Evolutionary conservation across 2,888 invertebrate species (phyloP), one percentile per base, ranked within the genome.

Genomic region (Perizoma flavofasciatum): DNA sequence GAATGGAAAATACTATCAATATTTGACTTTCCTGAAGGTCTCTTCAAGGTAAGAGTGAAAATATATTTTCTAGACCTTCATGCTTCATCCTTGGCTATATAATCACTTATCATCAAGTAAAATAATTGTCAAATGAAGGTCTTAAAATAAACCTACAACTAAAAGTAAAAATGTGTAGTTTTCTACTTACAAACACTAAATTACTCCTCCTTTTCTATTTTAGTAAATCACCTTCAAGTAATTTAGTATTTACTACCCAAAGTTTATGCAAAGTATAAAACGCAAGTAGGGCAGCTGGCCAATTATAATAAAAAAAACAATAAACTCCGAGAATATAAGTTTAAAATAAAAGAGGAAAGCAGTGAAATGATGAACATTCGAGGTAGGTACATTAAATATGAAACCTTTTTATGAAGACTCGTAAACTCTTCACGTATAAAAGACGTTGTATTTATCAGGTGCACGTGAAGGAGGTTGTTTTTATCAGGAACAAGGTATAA

Each of bases 391-490:
- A 56, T 61, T 48, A 61, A 61, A 57, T 61, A 61, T 61, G 61
- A 61, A 57, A 47, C 57, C 54, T 57, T 54, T 57, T 61, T 61
- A 61, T 46, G 57, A 45, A n/a, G 9, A 10, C 54, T 61, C 61
- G 57, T 61, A 61, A 61, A 61, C 46, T 50, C 40, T n/a, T 56
- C 50, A 41, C 53, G 57, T 47, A 57, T 61, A 54, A 54, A 61
- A 52, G 58, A 47, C 37, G 50, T 54, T 58, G 10, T 53, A 49
- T 61, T 61, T 61, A 61, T 56, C 61, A 56, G 61, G 10, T 49
- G 49, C 43, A 47, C 49, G 60, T 52, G 49, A 56, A 53, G 32
- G 34, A 55, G 59, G 40, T 45, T 48, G 48, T 55, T 60, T 55
- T 51, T 45, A 45, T 45, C 46, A 49, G 44, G 11, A 44, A 45